phyloP scores from a whole-genome alignment of 2,797 vertebrate species.

The Diceros bicornis region DNA sequence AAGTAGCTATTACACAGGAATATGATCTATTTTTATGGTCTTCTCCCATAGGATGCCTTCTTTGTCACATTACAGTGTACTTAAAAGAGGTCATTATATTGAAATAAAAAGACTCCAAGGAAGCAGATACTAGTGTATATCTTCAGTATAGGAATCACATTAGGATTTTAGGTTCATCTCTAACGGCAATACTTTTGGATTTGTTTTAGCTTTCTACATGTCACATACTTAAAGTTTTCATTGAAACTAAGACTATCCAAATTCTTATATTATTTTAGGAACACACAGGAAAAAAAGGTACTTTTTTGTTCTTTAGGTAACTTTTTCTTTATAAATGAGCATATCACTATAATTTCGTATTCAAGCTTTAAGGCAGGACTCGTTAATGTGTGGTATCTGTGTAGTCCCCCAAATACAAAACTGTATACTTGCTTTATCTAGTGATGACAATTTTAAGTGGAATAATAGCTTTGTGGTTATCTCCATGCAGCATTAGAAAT shows the following conservation, averaged over 20 bases:
- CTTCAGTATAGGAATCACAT: not conserved
- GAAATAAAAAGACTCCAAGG: conserved; percentile 70
- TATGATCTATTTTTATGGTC: conserved; percentile 80
- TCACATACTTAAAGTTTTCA: not conserved
- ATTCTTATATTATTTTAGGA: conserved; percentile 46
- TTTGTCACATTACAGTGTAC: conserved; percentile 56
- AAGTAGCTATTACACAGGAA: conserved; percentile 73
- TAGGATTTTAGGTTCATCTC: conserved; percentile 28
- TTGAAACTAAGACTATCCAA: not conserved
- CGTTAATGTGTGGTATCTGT: conserved; percentile 54
- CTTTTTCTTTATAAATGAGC: conserved; percentile 36
- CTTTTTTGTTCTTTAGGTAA: conserved; percentile 31
- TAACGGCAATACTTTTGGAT: not conserved
- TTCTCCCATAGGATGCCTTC: conserved; percentile 71
- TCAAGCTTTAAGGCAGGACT: conserved; percentile 68
- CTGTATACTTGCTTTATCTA: conserved; percentile 61
- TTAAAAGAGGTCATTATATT: conserved; percentile 73
- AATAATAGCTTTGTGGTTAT: not conserved
- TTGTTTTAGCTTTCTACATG: not conserved
- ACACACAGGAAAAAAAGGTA: not conserved
- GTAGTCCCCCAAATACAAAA: conserved; percentile 51
- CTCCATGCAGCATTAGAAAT: not conserved
- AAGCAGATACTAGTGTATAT: not conserved
- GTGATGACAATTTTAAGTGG: conserved; percentile 62
- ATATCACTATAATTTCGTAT: conserved; percentile 49